phyloP scores from a whole-genome alignment of 2,113 vertebrate genomes.

The Rhynchomys soricoides region DNA sequence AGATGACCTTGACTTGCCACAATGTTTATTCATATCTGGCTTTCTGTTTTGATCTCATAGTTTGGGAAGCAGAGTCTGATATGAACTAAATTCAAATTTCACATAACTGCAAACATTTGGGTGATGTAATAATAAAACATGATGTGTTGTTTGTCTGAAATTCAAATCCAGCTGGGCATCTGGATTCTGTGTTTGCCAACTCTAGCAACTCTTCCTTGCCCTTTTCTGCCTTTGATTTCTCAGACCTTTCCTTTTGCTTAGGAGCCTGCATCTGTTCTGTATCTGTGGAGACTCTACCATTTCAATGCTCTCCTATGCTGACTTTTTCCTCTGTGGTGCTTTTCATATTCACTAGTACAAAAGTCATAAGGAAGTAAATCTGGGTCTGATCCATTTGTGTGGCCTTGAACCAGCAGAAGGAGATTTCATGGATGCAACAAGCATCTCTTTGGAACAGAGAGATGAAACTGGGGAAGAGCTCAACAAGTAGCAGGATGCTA shows the following conservation, averaged over 20 bases:
- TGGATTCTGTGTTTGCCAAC: background rate
- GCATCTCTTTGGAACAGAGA: background rate
- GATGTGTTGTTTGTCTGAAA: background rate
- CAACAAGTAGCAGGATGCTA: background rate
- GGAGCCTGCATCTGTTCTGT: background rate
- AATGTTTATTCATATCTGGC: too few relatives aligned
- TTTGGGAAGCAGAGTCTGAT: background rate
- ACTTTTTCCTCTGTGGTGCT: background rate
- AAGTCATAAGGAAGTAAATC: background rate
- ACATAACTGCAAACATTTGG: background rate
- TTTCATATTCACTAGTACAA: background rate
- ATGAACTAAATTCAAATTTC: background rate
- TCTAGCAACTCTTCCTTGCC: background rate
- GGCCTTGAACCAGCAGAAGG: background rate
- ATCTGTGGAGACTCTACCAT: background rate
- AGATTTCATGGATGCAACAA: background rate
- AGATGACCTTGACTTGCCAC: background rate
- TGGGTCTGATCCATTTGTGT: background rate
- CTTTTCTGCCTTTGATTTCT: background rate
- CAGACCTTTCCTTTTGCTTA: fast-evolving
- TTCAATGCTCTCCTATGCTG: background rate
- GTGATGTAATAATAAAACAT: background rate
- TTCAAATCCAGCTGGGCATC: constrained; percentile 5
- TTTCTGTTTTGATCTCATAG: background rate
- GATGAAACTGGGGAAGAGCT: background rate